Evolutionary conservation across 2,888 invertebrate species (phyloP), one percentile per base, ranked within the genome.

Genomic region (Rhagium mordax): DNA sequence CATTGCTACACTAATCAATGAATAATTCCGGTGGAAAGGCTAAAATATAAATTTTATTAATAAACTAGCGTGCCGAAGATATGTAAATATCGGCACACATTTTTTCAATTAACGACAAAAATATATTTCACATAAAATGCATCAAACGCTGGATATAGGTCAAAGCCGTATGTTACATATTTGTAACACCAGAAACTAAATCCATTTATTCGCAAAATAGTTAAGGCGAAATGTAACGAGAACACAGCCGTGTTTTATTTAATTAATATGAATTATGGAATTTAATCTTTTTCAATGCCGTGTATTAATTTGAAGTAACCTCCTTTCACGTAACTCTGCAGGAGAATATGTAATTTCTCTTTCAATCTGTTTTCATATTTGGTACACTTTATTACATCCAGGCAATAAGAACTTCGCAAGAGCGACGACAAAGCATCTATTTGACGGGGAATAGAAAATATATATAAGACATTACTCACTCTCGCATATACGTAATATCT

Each of bases 401-500:
- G 13, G 13, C 41, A 41, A 41, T 41, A 41, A 41, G n/a, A 41
- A 0, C n/a, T n/a, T 41, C 41, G 41, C n/a, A 2, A 4, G 0
- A 41, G 8, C 41, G n/a, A 13, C 41, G n/a, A 15, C 41, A 41
- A 41, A 41, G 0, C 5, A 41, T n/a, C n/a, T n/a, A 41, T n/a
- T 13, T 1, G n/a, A 41, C n/a, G n/a, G 5, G 13, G 3, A n/a
- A 41, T n/a, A 15, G n/a, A 41, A 41, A n/a, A n/a, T 41, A 41
- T 6, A 6, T n/a, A 41, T 41, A 27, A 8, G 51, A 66, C 73
- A 77, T 13, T 76, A 87, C 94, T 96, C 95, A 87, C 94, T 96
- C 96, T 87, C 96, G 92, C 93, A 97, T 95, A 86, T 97, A 98
- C 48, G 97, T 95, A 80, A 98, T 93, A 88, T 98, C 98, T 88